Percentiles rank a stretch among this genome's conserved stretches.
These are phyloP conservation scores for Acanthiza pusilla DNA, from an alignment of 2,797 vertebrate species.

Conservation along the genomic window DNA sequence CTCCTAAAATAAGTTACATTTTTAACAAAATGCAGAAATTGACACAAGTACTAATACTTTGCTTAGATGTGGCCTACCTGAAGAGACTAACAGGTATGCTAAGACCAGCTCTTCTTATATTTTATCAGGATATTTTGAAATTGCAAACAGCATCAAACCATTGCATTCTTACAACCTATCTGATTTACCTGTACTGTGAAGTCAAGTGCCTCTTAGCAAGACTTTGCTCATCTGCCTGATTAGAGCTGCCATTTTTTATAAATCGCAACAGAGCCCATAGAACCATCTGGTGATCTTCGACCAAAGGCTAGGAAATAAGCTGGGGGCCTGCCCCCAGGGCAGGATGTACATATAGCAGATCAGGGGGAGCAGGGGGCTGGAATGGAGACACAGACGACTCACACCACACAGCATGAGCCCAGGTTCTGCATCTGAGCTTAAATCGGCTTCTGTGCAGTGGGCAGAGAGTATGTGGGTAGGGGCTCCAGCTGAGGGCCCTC, in stretches of 20 bases:
- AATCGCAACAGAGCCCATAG: not conserved
- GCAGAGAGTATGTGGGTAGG: not conserved
- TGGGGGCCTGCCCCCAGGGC: fast-evolving
- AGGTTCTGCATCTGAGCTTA: not conserved
- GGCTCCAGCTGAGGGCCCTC: not conserved
- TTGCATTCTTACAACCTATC: not conserved
- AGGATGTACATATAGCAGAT: not conserved
- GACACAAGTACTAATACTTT: not conserved
- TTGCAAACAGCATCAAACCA: not conserved
- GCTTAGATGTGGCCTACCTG: not conserved
- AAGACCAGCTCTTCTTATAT: not conserved
- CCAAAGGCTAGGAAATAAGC: not conserved
- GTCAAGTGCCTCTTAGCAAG: not conserved
- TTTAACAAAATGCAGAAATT: not conserved
- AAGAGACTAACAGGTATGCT: not conserved
- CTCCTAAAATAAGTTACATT: not conserved
- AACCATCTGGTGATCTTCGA: not conserved
- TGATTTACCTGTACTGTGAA: not conserved
- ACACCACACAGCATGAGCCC: fast-evolving
- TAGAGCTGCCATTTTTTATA: not conserved
- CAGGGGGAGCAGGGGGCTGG: fast-evolving
- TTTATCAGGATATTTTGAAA: not conserved
- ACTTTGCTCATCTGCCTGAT: not conserved
- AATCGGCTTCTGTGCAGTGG: not conserved
- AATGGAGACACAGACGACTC: fast-evolving